Evolutionary conservation across 2,797 vertebrate species (phyloP), one percentile per base, ranked within the genome.

Genomic region (Eurystomus glaucurus): DNA sequence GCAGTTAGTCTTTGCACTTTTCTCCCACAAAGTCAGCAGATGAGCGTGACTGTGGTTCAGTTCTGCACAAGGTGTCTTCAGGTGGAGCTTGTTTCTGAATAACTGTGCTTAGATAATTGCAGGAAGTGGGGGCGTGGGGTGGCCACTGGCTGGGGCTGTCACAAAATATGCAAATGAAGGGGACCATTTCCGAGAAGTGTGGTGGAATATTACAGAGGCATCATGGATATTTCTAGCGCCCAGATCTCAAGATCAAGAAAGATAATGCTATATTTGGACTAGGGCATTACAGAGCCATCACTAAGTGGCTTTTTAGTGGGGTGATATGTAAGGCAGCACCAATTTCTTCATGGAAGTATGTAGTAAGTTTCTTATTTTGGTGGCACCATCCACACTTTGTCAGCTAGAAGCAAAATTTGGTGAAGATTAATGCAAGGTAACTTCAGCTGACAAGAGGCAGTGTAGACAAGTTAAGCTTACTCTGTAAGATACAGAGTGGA

Each of bases 41-140:
- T 0, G 3, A 70, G 48, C 0, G 2, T 52, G 74, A 2, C 51
- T 19, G 4, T 1, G 14, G 28, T 62, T 92, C 64, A n/a, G 12
- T 11, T 7, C 45, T 46, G 57, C 17, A 8, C 11, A 17, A 0
- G 0, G 14, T 0, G 0, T 61, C 29, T 46, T 71, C 51, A 33
- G 10, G 23, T 41, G 61, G 37, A 88, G 17, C 23, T 69, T 15
- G 10, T 74, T 87, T 68, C 16, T 86, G 61, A 26, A 43, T 46
- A 61, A 4, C 12, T 46, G 5, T 64, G 50, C 33, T 76, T 65
- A 17, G 43, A 4, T 79, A 5, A 39, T 48, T 70, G 55, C 16
- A 18, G 81, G 72, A 90, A 15, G 3, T 8, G 9, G 1, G 3
- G 4, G 13, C 7, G 33, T n/a, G 25, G 23, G 46, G 4, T 84